Conservation (phyloP, 1,140 invertebrate genomes). For the Schmidtea mediterranea region DNA sequence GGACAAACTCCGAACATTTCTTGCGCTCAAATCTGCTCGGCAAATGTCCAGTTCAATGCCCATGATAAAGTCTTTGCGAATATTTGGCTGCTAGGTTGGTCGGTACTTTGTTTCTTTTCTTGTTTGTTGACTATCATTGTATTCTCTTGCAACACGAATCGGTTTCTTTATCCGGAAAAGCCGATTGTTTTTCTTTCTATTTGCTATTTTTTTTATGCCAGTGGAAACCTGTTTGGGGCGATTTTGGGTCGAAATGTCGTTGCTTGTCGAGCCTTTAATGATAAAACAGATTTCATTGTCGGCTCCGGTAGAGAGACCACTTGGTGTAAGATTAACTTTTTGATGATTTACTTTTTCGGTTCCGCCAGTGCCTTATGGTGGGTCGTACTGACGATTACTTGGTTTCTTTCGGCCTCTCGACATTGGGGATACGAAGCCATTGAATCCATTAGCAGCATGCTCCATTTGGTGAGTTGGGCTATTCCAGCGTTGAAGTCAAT, state of each 20-base stretch:
- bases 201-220: constrained; percentile 74
- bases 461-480: constrained; percentile 57
- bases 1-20: constrained; percentile 1
- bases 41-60: constrained; percentile 17
- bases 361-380: constrained; percentile 60
- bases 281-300: constrained; percentile 20
- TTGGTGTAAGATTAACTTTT: constrained; percentile 49
- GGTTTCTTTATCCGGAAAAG: constrained; percentile 78
- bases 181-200: constrained; percentile 86
- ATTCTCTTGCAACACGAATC: constrained; percentile 36
- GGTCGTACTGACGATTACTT: constrained; percentile 46
- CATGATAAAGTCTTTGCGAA: constrained; percentile 30
- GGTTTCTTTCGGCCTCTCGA: constrained; percentile 49
- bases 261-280: constrained; percentile 15
- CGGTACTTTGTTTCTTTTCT: constrained; percentile 21
- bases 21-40: constrained; percentile 11
- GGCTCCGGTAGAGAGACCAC: neutral
- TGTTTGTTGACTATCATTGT: constrained; percentile 24
- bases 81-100: constrained; percentile 24
- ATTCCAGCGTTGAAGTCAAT: constrained; percentile 53
- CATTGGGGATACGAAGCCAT: constrained; percentile 65
- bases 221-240: constrained; percentile 57
- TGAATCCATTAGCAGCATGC: constrained; percentile 46
- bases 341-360: constrained; percentile 62
- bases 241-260: constrained; percentile 36